Evolutionary conservation across 1,140 invertebrate species (phyloP), one percentile per base, ranked within the genome.

Genomic region (Eciton burchellii): DNA sequence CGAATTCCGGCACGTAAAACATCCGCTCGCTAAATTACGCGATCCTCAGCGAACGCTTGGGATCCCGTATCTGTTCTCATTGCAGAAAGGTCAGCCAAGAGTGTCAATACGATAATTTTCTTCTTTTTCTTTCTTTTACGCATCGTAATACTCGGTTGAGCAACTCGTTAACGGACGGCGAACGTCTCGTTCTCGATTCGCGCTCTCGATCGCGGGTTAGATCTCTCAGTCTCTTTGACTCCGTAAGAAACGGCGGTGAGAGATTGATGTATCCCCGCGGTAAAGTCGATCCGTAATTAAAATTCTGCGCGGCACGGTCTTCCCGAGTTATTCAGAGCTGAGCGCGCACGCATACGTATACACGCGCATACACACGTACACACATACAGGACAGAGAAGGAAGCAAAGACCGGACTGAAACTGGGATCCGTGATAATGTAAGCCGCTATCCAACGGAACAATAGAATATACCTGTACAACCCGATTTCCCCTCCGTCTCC

Each of bases 381-480:
- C 52, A 52, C 24, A 79, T 77, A 6, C 35, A n/a, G 26, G 43
- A 6, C 35, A n/a, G 26, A 56, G 35, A 29, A 49, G 43, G 26
- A 79, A 57, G n/a, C 24, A 79, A 57, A 45, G 49, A 49, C 41
- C 56, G 35, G 43, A 16, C 14, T 41, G 63, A 24, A 26, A 45
- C n/a, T 79, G 35, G 41, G 21, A 57, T 54, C 45, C 54, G 14
- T 16, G 72, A 74, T 74, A 74, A 68, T 68, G 49, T 45, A 26
- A 68, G 35, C 74, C 43, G 52, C 68, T 79, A 49, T 60, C 43
- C 43, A 45, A n/a, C n/a, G 29, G 29, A 70, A 79, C 63, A 79
- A 79, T 70, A 29, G 63, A 68, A 56, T 45, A 70, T 70, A 77
- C 5, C 60, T 74, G 45, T 52, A 43, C 21, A 54, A 24, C 29